Evolutionary conservation across 2,113 vertebrate species (phyloP), one percentile per base, ranked within the genome.

Genomic region (Clarias gariepinus): DNA sequence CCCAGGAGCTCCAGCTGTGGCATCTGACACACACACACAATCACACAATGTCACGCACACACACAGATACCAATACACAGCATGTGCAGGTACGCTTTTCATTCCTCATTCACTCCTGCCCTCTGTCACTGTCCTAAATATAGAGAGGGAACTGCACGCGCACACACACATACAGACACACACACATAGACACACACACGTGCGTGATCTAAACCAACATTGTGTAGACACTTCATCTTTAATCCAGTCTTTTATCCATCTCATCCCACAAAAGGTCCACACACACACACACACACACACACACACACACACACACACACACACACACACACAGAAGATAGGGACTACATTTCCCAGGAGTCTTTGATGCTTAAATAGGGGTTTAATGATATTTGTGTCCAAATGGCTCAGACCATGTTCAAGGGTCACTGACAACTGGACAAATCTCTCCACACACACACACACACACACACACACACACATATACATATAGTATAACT

Each of bases 1-100:
- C 97, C 95, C 94, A 90, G 93, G 96, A 96, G 93, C 96, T 96
- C 92, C 95, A 95, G 96, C 96, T 93, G 94, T 97, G 96, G 96
- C 97, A 98, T 98, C 95, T 98, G 97, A 98, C 97, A 98, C 97
- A 97, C 94, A 97, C 95, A 94, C 73, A 73, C 69, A 73, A 11
- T 23, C 95, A 96, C 96, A 96, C 85, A 85, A 69, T 33, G 66
- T 69, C 85, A 79, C 81, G 60, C 76, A 57, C 74, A 68, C 55
- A 80, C 78, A 81, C 76, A 25, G 36, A 89, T 79, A 84, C 25
- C 33, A 47, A 47, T 33, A 33, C 53, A 28, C 33, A 66, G 52
- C 63, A 57, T 85, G 64, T 80, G 83, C 64, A 86, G 82, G 36
- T 86, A 90, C 81, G 73, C 61, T 69, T 90, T 89, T 90, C 87